Evolutionary conservation across 2,888 invertebrate species (phyloP).

Genomic region (Frankliniella fusca): DNA sequence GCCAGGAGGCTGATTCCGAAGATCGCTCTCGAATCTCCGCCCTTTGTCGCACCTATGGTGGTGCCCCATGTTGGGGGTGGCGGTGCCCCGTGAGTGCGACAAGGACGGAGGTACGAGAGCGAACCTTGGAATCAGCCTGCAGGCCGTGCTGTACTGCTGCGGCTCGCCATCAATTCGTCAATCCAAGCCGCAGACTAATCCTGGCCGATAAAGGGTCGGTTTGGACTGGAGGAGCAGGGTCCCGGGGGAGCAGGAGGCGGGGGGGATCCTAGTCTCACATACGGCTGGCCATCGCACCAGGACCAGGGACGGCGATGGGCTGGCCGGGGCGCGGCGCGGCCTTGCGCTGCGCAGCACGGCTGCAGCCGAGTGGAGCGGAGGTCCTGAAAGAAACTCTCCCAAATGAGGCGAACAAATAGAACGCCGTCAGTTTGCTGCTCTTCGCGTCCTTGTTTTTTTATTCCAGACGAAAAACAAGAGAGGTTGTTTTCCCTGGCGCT

Average conservation of each 20-base stretch:
- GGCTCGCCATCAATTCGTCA: slow-evolving; percentile 6
- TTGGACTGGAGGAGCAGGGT: neutral
- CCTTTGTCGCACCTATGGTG: too few species aligned
- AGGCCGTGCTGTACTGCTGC: neutral
- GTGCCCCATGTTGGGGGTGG: too few species aligned
- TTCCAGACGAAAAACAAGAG: neutral
- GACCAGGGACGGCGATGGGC: too few species aligned
- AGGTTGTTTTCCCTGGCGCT: neutral
- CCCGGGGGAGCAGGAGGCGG: neutral
- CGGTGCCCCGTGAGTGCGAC: too few species aligned
- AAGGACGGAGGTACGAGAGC: too few species aligned
- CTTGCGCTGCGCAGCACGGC: neutral
- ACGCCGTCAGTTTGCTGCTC: slow-evolving; percentile 2
- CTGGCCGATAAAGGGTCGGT: neutral
- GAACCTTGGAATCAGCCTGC: too few species aligned
- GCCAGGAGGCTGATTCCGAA: neutral
- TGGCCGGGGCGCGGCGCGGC: neutral
- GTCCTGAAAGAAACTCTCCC: neutral
- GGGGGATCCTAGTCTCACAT: neutral
- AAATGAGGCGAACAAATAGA: slow-evolving; percentile 7
- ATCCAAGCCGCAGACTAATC: slow-evolving; percentile 6
- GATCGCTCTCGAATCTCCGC: too few species aligned
- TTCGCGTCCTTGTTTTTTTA: neutral
- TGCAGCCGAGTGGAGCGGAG: too few species aligned
- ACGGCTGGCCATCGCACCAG: too few species aligned